These are phyloP conservation scores for Drosophila imparisetae DNA, from an alignment of 2,888 invertebrate genomes.

Conservation along the genomic window DNA sequence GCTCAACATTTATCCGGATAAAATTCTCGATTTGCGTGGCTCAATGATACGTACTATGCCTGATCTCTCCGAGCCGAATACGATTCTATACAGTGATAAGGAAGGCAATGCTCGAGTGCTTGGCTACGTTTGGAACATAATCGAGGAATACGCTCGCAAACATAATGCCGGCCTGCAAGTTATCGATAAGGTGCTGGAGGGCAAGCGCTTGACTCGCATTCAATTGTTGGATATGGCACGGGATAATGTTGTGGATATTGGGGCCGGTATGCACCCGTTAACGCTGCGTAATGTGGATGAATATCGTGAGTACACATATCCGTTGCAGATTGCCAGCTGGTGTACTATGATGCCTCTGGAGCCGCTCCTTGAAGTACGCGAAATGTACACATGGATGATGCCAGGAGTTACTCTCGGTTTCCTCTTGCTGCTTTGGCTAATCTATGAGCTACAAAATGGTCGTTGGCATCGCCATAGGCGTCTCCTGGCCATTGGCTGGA, in stretches of 20 bases:
- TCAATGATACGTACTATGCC: slow-evolving; percentile 51
- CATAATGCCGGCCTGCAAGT: slow-evolving; percentile 58
- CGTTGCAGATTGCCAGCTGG: slow-evolving; percentile 54
- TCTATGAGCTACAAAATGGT: slow-evolving; percentile 5
- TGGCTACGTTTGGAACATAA: slow-evolving; percentile 66
- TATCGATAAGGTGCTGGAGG: slow-evolving; percentile 6
- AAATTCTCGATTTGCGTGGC: slow-evolving; percentile 41
- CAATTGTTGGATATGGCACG: slow-evolving; percentile 46
- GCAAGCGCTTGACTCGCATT: slow-evolving; percentile 27
- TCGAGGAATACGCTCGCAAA: slow-evolving; percentile 41
- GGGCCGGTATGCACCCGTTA: slow-evolving; percentile 52
- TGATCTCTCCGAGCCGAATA: slow-evolving; percentile 66
- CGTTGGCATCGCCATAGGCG: slow-evolving; percentile 41
- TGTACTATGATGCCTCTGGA: slow-evolving; percentile 67
- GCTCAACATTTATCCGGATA: slow-evolving; percentile 49
- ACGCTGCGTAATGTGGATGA: slow-evolving; percentile 16
- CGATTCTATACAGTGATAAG: slow-evolving; percentile 52
- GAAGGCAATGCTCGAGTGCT: slow-evolving; percentile 23
- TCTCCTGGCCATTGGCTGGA: slow-evolving; percentile 45
- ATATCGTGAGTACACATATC: slow-evolving; percentile 53
- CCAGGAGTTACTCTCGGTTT: slow-evolving; percentile 12
- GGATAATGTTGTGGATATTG: slow-evolving; percentile 49
- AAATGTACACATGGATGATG: slow-evolving; percentile 23
- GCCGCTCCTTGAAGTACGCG: slow-evolving; percentile 10
- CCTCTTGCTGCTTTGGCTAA: slow-evolving; percentile 30